phyloP scores from a whole-genome alignment of 1,140 invertebrate species.

The Zaprionus africanus region DNA sequence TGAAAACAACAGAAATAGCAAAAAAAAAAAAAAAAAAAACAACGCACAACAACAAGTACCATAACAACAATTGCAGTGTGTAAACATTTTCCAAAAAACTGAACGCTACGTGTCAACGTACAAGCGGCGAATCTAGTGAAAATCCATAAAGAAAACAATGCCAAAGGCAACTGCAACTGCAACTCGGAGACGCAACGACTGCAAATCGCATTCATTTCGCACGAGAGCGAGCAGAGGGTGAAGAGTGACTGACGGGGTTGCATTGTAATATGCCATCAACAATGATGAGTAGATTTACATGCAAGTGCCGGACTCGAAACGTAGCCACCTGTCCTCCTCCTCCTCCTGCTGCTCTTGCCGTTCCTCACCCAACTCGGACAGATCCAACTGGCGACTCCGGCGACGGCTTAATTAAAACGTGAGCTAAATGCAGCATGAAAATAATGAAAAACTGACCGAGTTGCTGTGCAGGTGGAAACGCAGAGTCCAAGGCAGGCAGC shows the following conservation, averaged over 20 bases:
- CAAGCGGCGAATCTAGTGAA: slow-evolving; percentile 56
- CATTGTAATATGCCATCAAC: slow-evolving; percentile 81
- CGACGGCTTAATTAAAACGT: slow-evolving; percentile 82
- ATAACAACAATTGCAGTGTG: slow-evolving; percentile 22
- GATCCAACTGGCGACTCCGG: slow-evolving; percentile 27
- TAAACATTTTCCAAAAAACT: slow-evolving; percentile 62
- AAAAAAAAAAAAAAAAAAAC: neutral
- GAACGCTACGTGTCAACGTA: slow-evolving; percentile 69
- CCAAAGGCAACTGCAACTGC: slow-evolving; percentile 52
- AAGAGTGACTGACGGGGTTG: slow-evolving; percentile 18
- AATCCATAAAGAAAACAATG: slow-evolving; percentile 74
- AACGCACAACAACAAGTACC: too few relatives aligned
- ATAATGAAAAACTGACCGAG: slow-evolving; percentile 82
- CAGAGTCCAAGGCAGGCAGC: slow-evolving; percentile 34
- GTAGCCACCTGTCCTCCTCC: neutral
- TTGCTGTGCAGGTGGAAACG: slow-evolving; percentile 72
- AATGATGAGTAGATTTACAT: slow-evolving; percentile 83
- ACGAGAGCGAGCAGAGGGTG: neutral
- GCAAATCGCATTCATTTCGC: slow-evolving; percentile 78
- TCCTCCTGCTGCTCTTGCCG: too few relatives aligned
- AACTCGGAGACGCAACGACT: slow-evolving; percentile 55
- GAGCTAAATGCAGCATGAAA: slow-evolving; percentile 82
- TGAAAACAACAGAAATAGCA: slow-evolving; percentile 32
- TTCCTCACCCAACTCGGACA: neutral
- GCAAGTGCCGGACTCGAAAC: slow-evolving; percentile 60